Evolutionary conservation across 2,797 vertebrate genomes (phyloP), one percentile per base, ranked within the genome.

Genomic region (Allobates femoralis): DNA sequence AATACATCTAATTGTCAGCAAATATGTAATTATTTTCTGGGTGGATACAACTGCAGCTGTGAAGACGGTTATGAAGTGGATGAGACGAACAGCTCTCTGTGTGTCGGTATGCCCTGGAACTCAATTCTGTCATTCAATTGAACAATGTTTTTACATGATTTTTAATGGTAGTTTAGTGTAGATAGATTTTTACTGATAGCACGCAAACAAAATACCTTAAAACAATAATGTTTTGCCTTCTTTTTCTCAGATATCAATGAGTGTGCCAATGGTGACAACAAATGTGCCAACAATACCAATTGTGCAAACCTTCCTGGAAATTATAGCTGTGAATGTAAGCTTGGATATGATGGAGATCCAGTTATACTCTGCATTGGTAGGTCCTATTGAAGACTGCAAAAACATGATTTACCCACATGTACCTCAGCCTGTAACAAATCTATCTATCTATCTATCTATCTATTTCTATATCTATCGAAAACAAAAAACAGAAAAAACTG

Each of bases 41-140:
- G 51, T 26, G 83, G 83, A 50, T 88, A 85, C 78, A 88, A 76
- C 78, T 88, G 86, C 26, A 88, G 69, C 34, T 88, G 86, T 58
- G 0, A 32, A 0, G 34, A 23, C 21, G 86, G 86, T 23, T 88
- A 81, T 41, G 1, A 28, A 67, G 78, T 88, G 21, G 26, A 85
- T 67, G 1, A 1, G 58, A 19, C 5, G 2, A 81, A 88, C 78
- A 69, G 37, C n/a, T 88, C 69, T 16, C 37, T 46, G 77, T 88
- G 86, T 88, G 83, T 76, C n/a, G 86, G 86, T 88, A 67, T 30
- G 26, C 28, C 32, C 5, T 82, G 19, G 30, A n/a, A 30, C 21
- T 56, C 11, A 2, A 26, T n/a, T 56, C n/a, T 74, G 26, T 64
- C 10, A 1, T 12, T 32, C 1, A 67, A 51, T 64, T 5, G 3